Base-by-base conservation (phyloP, 2,888 invertebrate species). In the Neoaliturus tenellus region DNA sequence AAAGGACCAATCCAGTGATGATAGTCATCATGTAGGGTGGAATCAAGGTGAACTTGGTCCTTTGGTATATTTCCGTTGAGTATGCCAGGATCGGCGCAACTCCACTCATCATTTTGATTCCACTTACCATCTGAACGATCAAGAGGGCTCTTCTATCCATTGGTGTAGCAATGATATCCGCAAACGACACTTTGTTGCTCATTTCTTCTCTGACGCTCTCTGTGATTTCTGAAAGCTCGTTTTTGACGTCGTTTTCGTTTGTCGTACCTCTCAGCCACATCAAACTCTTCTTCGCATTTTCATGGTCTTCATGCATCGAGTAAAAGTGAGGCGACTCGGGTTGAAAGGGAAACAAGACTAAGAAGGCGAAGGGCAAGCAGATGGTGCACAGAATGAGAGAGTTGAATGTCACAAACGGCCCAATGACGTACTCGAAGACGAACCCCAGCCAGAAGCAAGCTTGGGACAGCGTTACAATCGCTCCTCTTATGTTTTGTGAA, bases 401-500 rank as follows among this genome's bases (percentile, higher is more conserved):
- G 35, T 71, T 48, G 41, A 80, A 83, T 0, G 55, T 23, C 6
- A 80, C 58, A 17, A 35, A 80, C 41, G 80, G 80, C 3, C 80
- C 80, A 33, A 80, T 33, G 58, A 33, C 20, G 48, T 85, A 85
- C 41, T 83, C 85, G 31, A 58, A 55, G 6, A 83, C 41, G n/a
- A 48, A 55, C 12, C 83, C 85, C 1, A 83, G 33, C 55, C 69
- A 71, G 35, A 51, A 83, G 33, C 35, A 33, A 23, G 23, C 58
- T 25, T 35, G 58, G 20, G 58, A 55, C 1, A 80, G 20, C 1
- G 55, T 58, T 58, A 58, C 33, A 23, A 85, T 23, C 0, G 80
- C 48, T 20, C 88, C 88, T 6, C 88, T 84, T 10, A 87, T 86
- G 0, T 85, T 73, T 20, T 87, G 86, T 25, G 86, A 86, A 8